Percentiles rank a stretch among this genome's conserved stretches.
Evolutionary conservation across 2,797 vertebrate genomes (phyloP).

Genomic region (Pogoniulus pusillus): DNA sequence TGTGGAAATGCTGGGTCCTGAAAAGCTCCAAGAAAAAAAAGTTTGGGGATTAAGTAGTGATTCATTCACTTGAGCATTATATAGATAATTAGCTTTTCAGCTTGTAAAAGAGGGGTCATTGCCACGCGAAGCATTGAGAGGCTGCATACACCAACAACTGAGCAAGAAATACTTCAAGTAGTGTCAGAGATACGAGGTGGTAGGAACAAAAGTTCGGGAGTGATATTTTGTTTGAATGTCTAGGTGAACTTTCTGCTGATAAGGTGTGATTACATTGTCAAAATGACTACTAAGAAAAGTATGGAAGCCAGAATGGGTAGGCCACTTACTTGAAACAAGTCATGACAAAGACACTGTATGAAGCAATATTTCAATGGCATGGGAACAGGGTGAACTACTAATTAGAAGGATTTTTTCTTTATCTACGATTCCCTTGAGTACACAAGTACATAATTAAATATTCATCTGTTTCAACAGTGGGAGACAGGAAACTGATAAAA

Average conservation of each 20-base stretch:
- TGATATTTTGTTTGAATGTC: neutral
- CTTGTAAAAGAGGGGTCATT: neutral
- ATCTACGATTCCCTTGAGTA: neutral
- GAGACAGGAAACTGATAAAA: neutral
- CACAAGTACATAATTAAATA: neutral
- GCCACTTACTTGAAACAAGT: neutral
- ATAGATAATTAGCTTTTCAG: constrained; percentile 11
- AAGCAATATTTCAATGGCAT: neutral
- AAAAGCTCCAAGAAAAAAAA: neutral
- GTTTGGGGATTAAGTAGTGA: neutral
- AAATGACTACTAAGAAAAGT: neutral
- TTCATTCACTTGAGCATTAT: neutral
- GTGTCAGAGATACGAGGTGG: neutral
- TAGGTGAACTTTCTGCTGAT: neutral
- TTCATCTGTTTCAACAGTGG: neutral
- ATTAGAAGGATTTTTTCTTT: neutral
- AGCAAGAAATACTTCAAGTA: neutral
- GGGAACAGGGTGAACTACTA: neutral
- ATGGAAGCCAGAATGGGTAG: neutral
- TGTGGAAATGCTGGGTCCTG: neutral
- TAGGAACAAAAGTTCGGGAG: neutral
- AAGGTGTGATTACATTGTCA: neutral
- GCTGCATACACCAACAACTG: neutral
- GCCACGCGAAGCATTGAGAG: neutral
- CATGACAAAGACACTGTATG: neutral